Percentiles rank a stretch among this genome's conserved stretches.
Conservation (phyloP, 2,797 vertebrate species). For the Clamator glandarius region DNA sequence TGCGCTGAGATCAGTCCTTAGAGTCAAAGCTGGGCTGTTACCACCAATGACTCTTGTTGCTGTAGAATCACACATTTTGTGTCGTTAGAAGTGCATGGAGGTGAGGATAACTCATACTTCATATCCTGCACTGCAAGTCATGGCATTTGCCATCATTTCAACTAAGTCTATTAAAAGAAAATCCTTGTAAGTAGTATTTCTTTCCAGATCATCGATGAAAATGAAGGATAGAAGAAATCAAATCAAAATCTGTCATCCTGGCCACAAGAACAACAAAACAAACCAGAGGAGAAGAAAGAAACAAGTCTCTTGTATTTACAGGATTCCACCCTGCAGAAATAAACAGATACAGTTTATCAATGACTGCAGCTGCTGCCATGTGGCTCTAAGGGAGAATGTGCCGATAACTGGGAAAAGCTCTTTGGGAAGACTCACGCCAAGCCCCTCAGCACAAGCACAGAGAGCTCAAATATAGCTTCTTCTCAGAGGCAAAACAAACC, state of each 20-base stretch:
- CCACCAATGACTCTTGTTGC: background rate
- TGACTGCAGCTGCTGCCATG: background rate
- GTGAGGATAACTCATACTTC: background rate
- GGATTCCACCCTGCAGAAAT: background rate
- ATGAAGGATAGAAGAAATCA: background rate
- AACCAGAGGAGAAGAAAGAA: background rate
- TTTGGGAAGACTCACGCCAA: background rate
- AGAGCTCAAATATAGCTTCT: background rate
- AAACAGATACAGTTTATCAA: background rate
- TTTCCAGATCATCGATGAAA: background rate
- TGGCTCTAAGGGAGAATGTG: background rate
- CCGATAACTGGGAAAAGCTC: background rate
- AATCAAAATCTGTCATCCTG: background rate
- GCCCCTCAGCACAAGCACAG: background rate
- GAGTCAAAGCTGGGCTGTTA: background rate
- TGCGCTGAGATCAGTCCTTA: background rate
- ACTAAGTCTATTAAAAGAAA: slow-evolving; percentile 4
- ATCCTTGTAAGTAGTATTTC: background rate
- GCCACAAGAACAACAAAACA: background rate
- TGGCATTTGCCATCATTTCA: background rate
- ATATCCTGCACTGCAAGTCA: background rate
- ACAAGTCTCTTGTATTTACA: background rate
- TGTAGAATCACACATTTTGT: background rate
- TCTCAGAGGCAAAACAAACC: background rate
- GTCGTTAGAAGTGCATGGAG: background rate